Evolutionary conservation across 2,797 vertebrate species (phyloP).

Genomic region (Coregonus suidteri): DNA sequence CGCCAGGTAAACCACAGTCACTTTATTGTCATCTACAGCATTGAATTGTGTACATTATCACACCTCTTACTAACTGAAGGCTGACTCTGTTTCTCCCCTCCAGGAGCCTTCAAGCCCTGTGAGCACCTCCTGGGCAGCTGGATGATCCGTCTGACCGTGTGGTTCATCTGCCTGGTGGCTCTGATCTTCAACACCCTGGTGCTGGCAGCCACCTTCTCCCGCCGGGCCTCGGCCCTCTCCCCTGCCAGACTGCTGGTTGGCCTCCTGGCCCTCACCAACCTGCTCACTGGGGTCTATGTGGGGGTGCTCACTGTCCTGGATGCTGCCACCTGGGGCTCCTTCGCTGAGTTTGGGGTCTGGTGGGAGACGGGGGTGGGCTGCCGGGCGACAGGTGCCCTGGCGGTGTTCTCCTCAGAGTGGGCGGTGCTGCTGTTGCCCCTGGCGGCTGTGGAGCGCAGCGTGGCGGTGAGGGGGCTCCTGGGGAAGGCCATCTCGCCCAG

Average conservation of each 20-base stretch:
- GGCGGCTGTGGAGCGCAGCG: conserved; percentile 89
- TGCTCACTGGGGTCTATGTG: conserved; percentile 91
- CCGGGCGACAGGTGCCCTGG: conserved; percentile 86
- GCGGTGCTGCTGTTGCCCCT: conserved; percentile 87
- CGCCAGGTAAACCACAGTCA: conserved; percentile 80
- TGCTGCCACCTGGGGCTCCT: conserved; percentile 90
- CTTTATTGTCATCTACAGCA: background rate
- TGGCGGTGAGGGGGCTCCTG: conserved; percentile 82
- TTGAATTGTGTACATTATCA: background rate
- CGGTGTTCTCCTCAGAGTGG: conserved; percentile 93
- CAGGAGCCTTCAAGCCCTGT: conserved; percentile 97
- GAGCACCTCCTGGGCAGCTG: conserved; percentile 95
- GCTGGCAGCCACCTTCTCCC: conserved; percentile 84
- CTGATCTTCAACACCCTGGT: conserved; percentile 92
- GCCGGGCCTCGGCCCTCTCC: conserved; percentile 69
- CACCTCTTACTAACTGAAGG: background rate
- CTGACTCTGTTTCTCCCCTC: conserved; percentile 24
- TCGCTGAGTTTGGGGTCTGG: conserved; percentile 92
- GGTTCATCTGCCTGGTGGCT: conserved; percentile 97
- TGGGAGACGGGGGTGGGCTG: conserved; percentile 95
- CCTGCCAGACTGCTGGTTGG: conserved; percentile 87
- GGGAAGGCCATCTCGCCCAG: conserved; percentile 76
- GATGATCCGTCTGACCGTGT: conserved; percentile 98
- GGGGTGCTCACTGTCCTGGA: conserved; percentile 88
- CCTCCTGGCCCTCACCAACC: conserved; percentile 89